Base-by-base conservation (phyloP, 2,113 vertebrate genomes). In the Apodemus sylvaticus region DNA sequence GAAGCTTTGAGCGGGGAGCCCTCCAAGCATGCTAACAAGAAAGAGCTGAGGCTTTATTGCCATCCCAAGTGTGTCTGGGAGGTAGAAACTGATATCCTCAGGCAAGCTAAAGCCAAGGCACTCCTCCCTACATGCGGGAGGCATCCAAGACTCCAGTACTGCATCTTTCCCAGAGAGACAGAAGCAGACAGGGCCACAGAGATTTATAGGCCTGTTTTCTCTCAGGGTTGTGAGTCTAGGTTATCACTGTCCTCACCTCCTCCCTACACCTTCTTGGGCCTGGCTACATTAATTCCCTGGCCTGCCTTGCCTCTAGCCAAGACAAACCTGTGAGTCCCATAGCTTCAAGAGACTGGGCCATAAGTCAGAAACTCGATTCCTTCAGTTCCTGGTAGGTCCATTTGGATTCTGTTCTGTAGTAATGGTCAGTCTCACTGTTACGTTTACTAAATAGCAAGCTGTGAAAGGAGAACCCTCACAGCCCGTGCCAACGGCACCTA, bases 401-500 rank as follows among this genome's bases (percentile, higher is more conserved):
- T 66, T 86, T 86, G 42, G 86, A 79, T 66, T 89, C 58, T 81
- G 22, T n/a, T 51, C 81, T 77, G 26, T 7, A n/a, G 20, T 71
- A 26, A 14, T 3, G 55, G 58, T 51, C 19, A 5, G 71, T 70
- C 86, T 71, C 74, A 34, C 74, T 55, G 3, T 60, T 31, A 19
- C 12, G 82, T 58, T 60, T 78, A 3, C 8, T 17, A 66, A 70
- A 62, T 45, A 85, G 79, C 48, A 34, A 93, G 48, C 60, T 78
- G 42, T 82, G 85, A 89, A 89, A 62, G 82, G 45, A 85, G 85
- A 31, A 81, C 20, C 55, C 12, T 51, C 42, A 24, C 20, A 53
- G 39, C 39, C 62, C 10, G 0, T 1, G 55, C 36, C 68, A 42
- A 8, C 45, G 6, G 19, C 2, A 77, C 45, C 45, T 1, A 0